phyloP scores from a whole-genome alignment of 2,888 invertebrate species.

The Trichopoda pennipes region DNA sequence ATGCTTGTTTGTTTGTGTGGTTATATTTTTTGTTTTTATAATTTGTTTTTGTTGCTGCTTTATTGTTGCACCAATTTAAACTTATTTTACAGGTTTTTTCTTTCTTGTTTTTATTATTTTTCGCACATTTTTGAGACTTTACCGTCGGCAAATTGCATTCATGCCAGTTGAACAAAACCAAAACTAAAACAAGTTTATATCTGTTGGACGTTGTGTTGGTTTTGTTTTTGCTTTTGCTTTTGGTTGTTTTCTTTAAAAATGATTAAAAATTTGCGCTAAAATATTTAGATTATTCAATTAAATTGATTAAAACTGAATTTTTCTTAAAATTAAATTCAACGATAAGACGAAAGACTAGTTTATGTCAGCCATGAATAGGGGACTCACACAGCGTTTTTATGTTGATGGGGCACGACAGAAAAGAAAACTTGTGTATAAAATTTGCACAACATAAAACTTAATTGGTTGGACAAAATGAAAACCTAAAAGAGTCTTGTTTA shows the following conservation, averaged over 20 bases:
- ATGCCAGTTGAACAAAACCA: slow-evolving; percentile 4
- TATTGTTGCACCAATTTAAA: slow-evolving; percentile 30
- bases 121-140: slow-evolving; percentile 15
- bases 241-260: slow-evolving; percentile 36
- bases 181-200: slow-evolving; percentile 52
- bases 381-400: slow-evolving; percentile 51
- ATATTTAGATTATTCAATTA: slow-evolving; percentile 66
- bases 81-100: slow-evolving; percentile 58
- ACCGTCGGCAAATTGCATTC: slow-evolving; percentile 65
- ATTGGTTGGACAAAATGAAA: slow-evolving; percentile 41
- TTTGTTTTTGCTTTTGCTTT: slow-evolving; percentile 17
- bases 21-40: not conserved
- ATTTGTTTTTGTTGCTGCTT: slow-evolving; percentile 30
- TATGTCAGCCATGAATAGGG: slow-evolving; percentile 6
- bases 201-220: slow-evolving; percentile 21
- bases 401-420: slow-evolving; percentile 21
- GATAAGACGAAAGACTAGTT: slow-evolving; percentile 47
- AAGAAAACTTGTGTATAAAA: slow-evolving; percentile 29
- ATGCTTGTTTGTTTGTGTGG: not conserved
- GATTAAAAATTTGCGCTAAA: slow-evolving; percentile 61
- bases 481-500: not conserved
- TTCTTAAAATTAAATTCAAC: slow-evolving; percentile 62
- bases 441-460: slow-evolving; percentile 42
- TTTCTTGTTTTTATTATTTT: slow-evolving; percentile 13
- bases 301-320: slow-evolving; percentile 65